Conservation (phyloP, 2,888 invertebrate species). For the Charanyca ferruginea region DNA sequence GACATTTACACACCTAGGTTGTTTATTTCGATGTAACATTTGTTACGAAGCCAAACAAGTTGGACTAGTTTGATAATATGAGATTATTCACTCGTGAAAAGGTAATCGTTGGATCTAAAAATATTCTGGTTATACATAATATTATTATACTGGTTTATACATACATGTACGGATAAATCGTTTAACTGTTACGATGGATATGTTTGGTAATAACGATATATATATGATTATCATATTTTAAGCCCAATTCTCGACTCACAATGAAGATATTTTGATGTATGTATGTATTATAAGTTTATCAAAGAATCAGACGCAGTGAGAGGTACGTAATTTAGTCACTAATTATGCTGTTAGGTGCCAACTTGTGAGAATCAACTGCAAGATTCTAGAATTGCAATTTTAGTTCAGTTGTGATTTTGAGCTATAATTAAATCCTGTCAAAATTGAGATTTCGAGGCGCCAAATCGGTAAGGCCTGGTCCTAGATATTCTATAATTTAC, state of each 20-base stretch:
- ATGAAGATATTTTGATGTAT: no score
- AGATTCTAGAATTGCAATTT: background rate
- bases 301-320: background rate
- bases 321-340: background rate
- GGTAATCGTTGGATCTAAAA: conserved; percentile 27
- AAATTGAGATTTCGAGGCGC: background rate
- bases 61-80: conserved; percentile 49
- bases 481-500: background rate
- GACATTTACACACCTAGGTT: conserved; percentile 42
- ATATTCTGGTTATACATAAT: conserved; percentile 28
- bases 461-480: background rate
- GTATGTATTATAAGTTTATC: background rate
- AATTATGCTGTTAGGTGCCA: background rate
- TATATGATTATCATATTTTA: background rate
- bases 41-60: conserved; percentile 55
- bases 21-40: conserved; percentile 36
- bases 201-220: background rate
- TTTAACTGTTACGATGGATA: background rate
- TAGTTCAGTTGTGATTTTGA: background rate
- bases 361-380: background rate
- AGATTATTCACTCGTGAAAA: conserved; percentile 48
- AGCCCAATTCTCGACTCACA: no score
- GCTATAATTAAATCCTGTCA: background rate
- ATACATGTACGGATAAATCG: background rate
- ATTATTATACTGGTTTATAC: conserved; percentile 16